phyloP scores from a whole-genome alignment of 2,113 vertebrate genomes.

The Rhombomys opimus region DNA sequence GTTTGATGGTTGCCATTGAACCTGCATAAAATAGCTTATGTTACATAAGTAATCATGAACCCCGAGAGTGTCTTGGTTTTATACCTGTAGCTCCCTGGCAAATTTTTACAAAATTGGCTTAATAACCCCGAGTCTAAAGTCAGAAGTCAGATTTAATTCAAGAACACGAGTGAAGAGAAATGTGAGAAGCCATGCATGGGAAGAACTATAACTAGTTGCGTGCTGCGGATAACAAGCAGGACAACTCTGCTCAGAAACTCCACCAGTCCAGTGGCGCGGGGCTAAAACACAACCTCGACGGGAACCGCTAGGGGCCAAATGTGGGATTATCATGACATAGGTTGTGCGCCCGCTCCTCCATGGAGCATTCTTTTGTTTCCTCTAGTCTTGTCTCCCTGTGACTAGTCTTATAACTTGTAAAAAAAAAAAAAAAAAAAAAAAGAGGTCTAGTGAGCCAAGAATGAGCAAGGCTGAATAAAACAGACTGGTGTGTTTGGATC shows the following conservation, averaged over 20 bases:
- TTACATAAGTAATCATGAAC: background rate
- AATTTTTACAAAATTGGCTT: background rate
- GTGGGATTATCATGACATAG: background rate
- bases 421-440: background rate
- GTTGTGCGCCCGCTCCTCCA: background rate
- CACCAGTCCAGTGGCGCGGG: background rate
- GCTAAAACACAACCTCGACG: background rate
- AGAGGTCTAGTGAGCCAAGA: constrained; percentile 34
- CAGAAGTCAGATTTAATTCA: background rate
- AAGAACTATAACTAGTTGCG: background rate
- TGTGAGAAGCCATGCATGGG: background rate
- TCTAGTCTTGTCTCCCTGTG: background rate
- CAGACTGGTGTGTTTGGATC: constrained; percentile 50
- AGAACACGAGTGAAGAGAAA: background rate
- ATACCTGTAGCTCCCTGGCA: background rate
- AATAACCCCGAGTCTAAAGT: background rate
- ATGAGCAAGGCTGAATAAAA: constrained; percentile 51
- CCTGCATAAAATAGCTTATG: background rate
- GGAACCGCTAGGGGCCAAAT: background rate
- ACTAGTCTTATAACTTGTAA: constrained; percentile 36
- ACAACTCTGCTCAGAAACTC: background rate
- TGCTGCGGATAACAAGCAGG: background rate
- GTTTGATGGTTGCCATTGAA: background rate
- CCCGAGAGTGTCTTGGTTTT: background rate
- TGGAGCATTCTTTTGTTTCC: background rate